These are phyloP conservation scores for Agrochola lychnidis DNA, from an alignment of 2,888 invertebrate genomes.

Conservation along the genomic window DNA sequence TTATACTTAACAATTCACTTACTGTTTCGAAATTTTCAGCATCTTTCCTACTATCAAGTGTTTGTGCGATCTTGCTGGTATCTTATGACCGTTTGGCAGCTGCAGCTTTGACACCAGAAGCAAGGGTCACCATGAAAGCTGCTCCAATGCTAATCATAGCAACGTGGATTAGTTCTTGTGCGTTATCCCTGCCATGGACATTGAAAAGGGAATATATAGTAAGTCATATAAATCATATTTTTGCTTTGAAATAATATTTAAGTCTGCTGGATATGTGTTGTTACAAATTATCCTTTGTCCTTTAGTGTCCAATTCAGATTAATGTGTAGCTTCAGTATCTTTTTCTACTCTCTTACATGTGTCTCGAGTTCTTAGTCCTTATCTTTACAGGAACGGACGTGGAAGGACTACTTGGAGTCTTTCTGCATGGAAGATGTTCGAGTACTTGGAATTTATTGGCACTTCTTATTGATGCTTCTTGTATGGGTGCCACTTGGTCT, in stretches of 20 bases:
- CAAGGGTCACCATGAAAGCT: constrained; percentile 92
- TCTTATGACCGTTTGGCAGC: constrained; percentile 96
- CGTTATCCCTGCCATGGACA: constrained; percentile 92
- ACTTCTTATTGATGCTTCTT: constrained; percentile 93
- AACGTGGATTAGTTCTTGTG: constrained; percentile 92
- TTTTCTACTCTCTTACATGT: not conserved
- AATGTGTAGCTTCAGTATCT: not conserved
- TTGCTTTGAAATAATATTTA: not conserved
- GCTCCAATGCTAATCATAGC: constrained; percentile 92
- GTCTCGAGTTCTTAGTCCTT: not conserved
- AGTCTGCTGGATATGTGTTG: not conserved
- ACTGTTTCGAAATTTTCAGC: constrained; percentile 82
- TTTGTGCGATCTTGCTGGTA: constrained; percentile 94
- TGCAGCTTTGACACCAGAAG: constrained; percentile 93
- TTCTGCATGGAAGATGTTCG: constrained; percentile 93
- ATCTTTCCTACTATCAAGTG: constrained; percentile 93
- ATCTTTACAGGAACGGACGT: constrained; percentile 91
- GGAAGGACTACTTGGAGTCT: constrained; percentile 94
- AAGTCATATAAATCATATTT: constrained; percentile 15
- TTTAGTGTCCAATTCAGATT: not conserved
- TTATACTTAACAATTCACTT: not conserved
- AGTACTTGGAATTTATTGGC: constrained; percentile 94
- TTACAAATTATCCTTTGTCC: not conserved
- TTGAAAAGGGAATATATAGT: constrained; percentile 92
- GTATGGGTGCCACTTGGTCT: constrained; percentile 95